phyloP scores from a whole-genome alignment of 2,888 invertebrate species.

The Eurytoma californica region DNA sequence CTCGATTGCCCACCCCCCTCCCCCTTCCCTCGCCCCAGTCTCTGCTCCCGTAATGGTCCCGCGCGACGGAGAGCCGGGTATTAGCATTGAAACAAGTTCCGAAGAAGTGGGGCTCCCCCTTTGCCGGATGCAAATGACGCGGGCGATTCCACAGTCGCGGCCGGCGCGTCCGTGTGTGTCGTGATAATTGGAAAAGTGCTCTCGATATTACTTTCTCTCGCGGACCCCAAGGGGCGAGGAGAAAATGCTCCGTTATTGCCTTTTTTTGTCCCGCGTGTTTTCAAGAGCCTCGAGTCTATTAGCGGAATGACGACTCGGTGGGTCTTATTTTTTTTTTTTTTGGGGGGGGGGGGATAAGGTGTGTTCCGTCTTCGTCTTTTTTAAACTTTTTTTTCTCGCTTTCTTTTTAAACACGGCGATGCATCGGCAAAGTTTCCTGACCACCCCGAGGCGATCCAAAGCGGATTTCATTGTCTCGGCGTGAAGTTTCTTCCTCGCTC shows the following conservation, averaged over 20 bases:
- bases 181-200: conserved; percentile 48
- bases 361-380: neutral
- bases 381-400: neutral
- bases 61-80: conserved; percentile 21
- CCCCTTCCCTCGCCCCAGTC: conserved; percentile 1
- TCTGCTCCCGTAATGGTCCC: neutral
- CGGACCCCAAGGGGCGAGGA: too few species aligned
- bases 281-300: too few species aligned
- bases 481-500: conserved; percentile 41
- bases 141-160: neutral
- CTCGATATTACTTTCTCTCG: too few species aligned
- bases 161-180: neutral
- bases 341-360: too few species aligned
- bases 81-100: conserved; percentile 54
- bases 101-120: conserved; percentile 9
- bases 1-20: neutral
- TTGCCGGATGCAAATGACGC: conserved; percentile 38
- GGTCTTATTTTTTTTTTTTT: conserved; percentile 9
- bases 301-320: too few species aligned
- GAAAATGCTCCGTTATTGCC: too few species aligned
- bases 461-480: conserved; percentile 53
- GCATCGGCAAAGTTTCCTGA: conserved; percentile 42
- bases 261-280: too few species aligned
- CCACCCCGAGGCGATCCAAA: conserved; percentile 29
- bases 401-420: conserved; percentile 29